Conservation (phyloP, 2,113 vertebrate genomes). For the Lontra canadensis region DNA sequence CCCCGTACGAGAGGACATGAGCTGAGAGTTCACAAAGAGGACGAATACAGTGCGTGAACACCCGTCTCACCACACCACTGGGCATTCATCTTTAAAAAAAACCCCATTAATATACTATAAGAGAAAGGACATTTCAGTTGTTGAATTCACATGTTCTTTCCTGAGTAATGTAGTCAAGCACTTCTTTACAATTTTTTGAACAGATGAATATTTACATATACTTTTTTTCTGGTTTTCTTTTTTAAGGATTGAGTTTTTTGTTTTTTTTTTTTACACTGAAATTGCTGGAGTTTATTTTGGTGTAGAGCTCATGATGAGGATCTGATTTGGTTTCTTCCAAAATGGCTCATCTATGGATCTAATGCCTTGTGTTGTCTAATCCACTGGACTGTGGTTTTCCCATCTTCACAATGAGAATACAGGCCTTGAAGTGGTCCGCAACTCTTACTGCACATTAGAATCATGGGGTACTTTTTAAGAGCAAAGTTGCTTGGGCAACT, state of each 20-base stretch:
- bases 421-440: not conserved
- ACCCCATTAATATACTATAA: not conserved
- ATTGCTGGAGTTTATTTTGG: conserved; percentile 11
- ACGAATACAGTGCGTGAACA: not conserved
- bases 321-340: not conserved
- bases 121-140: not conserved
- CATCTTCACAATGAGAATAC: not conserved
- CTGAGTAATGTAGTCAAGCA: not conserved
- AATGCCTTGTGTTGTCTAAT: not conserved
- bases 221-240: not conserved
- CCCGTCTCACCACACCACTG: not conserved
- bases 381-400: not conserved
- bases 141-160: not conserved
- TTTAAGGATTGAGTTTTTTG: not conserved
- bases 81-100: not conserved
- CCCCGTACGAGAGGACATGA: not conserved
- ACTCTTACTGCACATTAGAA: not conserved
- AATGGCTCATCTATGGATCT: not conserved
- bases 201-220: not conserved
- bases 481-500: not conserved
- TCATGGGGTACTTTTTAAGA: not conserved
- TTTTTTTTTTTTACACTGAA: not conserved
- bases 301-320: not conserved
- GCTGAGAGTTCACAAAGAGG: not conserved
- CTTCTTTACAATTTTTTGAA: not conserved